Conservation (phyloP, 2,888 invertebrate species). For the Seira sanloemensis region DNA sequence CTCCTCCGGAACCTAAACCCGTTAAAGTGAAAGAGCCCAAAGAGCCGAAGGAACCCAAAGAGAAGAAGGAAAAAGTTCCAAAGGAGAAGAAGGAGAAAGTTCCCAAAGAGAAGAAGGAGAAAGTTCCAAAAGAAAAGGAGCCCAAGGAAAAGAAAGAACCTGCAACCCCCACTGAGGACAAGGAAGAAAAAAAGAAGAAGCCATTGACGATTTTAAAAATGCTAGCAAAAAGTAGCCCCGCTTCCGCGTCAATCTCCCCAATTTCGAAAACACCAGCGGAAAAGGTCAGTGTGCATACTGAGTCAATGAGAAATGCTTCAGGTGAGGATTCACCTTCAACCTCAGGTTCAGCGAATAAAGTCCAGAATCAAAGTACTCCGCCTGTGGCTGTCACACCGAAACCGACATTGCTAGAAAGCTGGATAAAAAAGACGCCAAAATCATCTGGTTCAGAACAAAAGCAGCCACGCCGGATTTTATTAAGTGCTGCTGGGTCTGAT, state of each 20-base stretch:
- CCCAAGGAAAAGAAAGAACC: not conserved
- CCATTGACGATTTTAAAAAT: not conserved
- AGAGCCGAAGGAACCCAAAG: conserved; percentile 37
- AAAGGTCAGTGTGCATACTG: too few species aligned
- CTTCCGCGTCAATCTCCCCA: too few species aligned
- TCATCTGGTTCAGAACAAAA: not conserved
- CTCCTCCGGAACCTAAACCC: conserved; percentile 51
- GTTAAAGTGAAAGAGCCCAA: conserved; percentile 49
- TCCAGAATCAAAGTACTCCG: too few species aligned
- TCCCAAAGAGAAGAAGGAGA: conserved; percentile 19
- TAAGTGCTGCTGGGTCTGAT: too few species aligned
- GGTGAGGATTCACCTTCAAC: too few species aligned
- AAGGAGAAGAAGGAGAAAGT: conserved; percentile 44
- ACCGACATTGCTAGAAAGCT: conserved; percentile 57
- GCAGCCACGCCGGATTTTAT: not conserved
- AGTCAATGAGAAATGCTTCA: too few species aligned
- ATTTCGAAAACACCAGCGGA: too few species aligned
- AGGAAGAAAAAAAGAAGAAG: conserved; percentile 30
- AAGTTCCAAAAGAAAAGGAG: conserved; percentile 21
- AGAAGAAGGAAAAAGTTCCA: conserved; percentile 26
- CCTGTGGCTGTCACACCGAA: conserved; percentile 42
- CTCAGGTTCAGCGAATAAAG: too few species aligned
- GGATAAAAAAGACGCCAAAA: conserved; percentile 63
- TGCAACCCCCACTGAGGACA: not conserved
- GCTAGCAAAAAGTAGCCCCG: not conserved